Evolutionary conservation across 64 coral and sea anemone species (phyloP).

Genomic region (Platygyra sinensis): DNA sequence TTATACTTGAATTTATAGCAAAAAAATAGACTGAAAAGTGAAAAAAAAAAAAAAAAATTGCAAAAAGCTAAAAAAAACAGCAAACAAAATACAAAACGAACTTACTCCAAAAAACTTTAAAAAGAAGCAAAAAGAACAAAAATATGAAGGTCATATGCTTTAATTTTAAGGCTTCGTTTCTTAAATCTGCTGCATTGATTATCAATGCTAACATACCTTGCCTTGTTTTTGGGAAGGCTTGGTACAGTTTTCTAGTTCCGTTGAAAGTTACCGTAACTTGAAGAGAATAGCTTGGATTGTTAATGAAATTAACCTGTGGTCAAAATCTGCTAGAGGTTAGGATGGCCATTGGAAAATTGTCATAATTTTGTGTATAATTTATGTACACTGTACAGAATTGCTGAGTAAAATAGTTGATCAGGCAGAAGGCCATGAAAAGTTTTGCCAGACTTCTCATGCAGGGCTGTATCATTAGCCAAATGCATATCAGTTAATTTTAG

Average conservation of each 20-base stretch:
- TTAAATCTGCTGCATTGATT: neutral
- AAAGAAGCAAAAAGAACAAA: conserved; percentile 36
- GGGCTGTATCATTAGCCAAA: too few relatives aligned
- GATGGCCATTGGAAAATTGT: too few relatives aligned
- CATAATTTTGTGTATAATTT: too few relatives aligned
- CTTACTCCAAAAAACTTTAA: conserved; percentile 14
- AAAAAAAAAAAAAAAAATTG: conserved; percentile 62
- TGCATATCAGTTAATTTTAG: too few relatives aligned
- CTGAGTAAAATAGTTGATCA: too few relatives aligned
- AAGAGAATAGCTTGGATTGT: too few relatives aligned
- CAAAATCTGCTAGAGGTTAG: too few relatives aligned
- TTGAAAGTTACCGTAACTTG: neutral
- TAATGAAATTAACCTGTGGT: too few relatives aligned
- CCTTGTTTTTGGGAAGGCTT: neutral
- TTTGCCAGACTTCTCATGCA: too few relatives aligned
- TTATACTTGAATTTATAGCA: neutral
- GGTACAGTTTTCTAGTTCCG: neutral
- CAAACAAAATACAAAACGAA: conserved; percentile 47
- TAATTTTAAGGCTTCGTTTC: conserved; percentile 16
- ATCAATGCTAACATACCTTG: neutral
- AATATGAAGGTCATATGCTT: conserved; percentile 64
- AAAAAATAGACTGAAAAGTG: neutral
- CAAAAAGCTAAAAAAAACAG: conserved; percentile 34
- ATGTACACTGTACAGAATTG: too few relatives aligned
- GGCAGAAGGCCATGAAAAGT: too few relatives aligned